Evolutionary conservation across 2,113 vertebrate genomes (phyloP), one percentile per base, ranked within the genome.

Genomic region (Bubo scandiacus): DNA sequence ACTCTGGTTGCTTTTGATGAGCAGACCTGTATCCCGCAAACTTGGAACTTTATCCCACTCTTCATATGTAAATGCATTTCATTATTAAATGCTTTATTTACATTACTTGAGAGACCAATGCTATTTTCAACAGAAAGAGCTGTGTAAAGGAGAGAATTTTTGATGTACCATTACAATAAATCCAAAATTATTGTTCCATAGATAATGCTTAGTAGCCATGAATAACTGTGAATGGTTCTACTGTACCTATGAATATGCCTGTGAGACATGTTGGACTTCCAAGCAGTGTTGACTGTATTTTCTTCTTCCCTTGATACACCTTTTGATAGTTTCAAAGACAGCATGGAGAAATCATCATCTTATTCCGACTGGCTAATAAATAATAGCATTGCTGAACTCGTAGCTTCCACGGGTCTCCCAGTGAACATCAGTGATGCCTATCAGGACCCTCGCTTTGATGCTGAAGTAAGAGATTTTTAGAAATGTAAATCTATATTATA

Each of bases 331-430:
- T 99, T 99, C 97, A 99, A 99, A 98, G 99, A 99, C 98, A 99
- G 98, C 12, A 32, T 99, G 97, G 99, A 99, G 96, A 99, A 99
- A 95, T 99, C 99, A 2, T 34, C 97, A 0, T 99, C 99, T 3
- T 99, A 99, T 95, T 99, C 99, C 0, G 99, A 99, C 97, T 99
- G 99, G 99, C 98, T 99, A 81, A 99, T 99, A 97, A 99, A 99
- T 96, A 99, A 99, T 88, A 99, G 99, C 86, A 98, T 99, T 59
- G 99, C 99, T 8, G 99, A 99, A 97, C 98, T 99, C 29, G 99
- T 99, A 26, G 99, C 99, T 52, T 99, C 99, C 59, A 99, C 99
- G 3, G 99, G 99, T 91, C 99, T 99, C 40, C 99, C 99, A 2
- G 99, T 99, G 88, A 99, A 99, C 97, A 99, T 99, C 93, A 99